Conservation (phyloP, 53 echinoderm and acorn worm genomes). For the Astropecten irregularis region DNA sequence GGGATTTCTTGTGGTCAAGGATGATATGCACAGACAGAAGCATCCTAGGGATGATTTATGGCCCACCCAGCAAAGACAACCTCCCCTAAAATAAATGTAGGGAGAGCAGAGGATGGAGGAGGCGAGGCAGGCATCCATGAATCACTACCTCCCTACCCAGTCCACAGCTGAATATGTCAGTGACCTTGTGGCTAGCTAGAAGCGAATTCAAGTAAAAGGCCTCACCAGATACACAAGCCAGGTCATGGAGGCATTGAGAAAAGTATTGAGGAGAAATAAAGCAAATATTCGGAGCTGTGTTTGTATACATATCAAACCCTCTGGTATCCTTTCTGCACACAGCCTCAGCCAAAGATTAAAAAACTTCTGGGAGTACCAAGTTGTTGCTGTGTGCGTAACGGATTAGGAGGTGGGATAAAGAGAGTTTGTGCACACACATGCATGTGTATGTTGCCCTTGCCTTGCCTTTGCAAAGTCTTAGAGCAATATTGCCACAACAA, state of each 20-base stretch:
- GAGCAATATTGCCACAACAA: too few species aligned
- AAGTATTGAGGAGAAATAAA: neutral
- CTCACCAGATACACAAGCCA: neutral
- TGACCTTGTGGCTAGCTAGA: neutral
- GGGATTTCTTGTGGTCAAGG: constrained; percentile 25
- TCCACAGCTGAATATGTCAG: too few species aligned
- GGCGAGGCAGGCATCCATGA: neutral
- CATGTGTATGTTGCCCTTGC: neutral
- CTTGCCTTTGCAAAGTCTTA: too few species aligned
- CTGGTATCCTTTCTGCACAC: constrained; percentile 9
- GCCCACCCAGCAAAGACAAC: neutral
- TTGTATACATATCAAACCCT: too few species aligned
- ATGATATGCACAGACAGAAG: neutral
- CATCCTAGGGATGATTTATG: neutral
- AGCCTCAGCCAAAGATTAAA: too few species aligned
- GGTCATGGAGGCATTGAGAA: neutral
- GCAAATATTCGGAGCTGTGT: too few species aligned
- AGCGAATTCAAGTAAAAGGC: neutral
- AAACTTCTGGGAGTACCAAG: neutral
- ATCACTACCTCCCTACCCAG: too few species aligned
- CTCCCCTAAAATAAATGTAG: neutral
- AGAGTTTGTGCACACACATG: neutral
- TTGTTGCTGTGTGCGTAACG: constrained; percentile 5
- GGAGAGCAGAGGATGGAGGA: neutral
- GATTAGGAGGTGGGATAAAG: neutral